A percentile compares a stretch with the other conserved stretches of the same genome.
phyloP scores from a whole-genome alignment of 1,140 invertebrate species.

The Teleogryllus occipitalis region DNA sequence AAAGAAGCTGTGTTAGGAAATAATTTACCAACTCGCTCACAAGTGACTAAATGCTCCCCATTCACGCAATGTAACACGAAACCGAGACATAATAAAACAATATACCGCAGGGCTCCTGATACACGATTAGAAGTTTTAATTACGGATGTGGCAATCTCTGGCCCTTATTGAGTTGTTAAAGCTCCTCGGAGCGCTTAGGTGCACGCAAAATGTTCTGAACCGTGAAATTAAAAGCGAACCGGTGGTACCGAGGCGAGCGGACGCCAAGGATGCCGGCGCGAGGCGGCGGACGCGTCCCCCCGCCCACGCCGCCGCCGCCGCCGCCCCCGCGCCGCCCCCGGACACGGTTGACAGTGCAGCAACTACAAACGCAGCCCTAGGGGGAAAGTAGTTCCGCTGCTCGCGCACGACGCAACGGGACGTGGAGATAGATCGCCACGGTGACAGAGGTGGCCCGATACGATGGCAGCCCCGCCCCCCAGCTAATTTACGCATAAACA shows the following conservation, averaged over 20 bases:
- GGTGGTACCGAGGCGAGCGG: neutral
- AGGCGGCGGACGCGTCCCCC: neutral
- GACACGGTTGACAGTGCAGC: too few relatives aligned
- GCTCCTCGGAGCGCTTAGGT: neutral
- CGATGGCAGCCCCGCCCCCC: too few relatives aligned
- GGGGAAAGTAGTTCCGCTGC: too few relatives aligned
- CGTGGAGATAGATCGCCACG: too few relatives aligned
- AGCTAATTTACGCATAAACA: too few relatives aligned
- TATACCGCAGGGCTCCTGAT: neutral
- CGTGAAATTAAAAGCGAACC: conserved; percentile 4
- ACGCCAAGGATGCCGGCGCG: neutral
- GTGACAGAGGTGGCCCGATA: too few relatives aligned
- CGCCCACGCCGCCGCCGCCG: too few relatives aligned
- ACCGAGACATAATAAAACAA: neutral
- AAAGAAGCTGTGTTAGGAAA: neutral
- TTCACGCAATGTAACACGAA: neutral
- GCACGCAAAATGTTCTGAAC: neutral
- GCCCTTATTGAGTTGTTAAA: neutral
- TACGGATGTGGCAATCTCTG: conserved; percentile 3
- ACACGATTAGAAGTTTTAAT: conserved; percentile 5
- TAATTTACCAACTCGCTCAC: neutral
- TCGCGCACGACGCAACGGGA: too few relatives aligned
- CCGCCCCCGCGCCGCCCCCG: too few relatives aligned
- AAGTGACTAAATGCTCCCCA: neutral
- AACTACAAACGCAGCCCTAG: neutral